phyloP scores from a whole-genome alignment of 2,888 invertebrate genomes.

The Tetropium fuscum region DNA sequence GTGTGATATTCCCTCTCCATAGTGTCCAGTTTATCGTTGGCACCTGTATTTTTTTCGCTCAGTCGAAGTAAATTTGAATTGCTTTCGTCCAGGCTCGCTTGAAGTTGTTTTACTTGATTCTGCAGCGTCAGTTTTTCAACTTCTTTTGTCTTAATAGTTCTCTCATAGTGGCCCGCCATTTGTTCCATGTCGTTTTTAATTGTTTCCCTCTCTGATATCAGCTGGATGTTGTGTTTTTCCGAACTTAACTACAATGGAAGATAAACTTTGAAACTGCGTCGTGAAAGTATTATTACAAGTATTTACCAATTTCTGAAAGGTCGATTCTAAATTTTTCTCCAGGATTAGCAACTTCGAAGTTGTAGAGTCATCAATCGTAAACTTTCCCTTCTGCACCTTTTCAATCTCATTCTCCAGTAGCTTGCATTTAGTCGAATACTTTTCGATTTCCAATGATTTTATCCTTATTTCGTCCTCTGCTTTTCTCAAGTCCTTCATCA shows the following conservation, averaged over 20 bases:
- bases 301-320: slow-evolving; percentile 72
- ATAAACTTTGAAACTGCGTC: background rate
- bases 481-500: slow-evolving; percentile 70
- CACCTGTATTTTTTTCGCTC: slow-evolving; percentile 48
- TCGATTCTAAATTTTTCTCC: slow-evolving; percentile 70
- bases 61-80: slow-evolving; percentile 56
- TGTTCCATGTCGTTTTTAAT: slow-evolving; percentile 71
- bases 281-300: background rate
- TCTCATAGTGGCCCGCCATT: slow-evolving; percentile 68
- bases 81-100: slow-evolving; percentile 61
- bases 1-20: slow-evolving; percentile 53
- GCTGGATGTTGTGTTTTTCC: slow-evolving; percentile 71
- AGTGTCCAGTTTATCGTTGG: slow-evolving; percentile 54
- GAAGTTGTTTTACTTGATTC: slow-evolving; percentile 62
- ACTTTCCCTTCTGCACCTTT: slow-evolving; percentile 62
- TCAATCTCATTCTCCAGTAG: slow-evolving; percentile 68
- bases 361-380: slow-evolving; percentile 56
- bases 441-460: slow-evolving; percentile 70
- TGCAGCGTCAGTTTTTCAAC: slow-evolving; percentile 69
- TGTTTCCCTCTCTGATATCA: slow-evolving; percentile 71
- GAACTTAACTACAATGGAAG: slow-evolving; percentile 66
- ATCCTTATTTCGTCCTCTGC: slow-evolving; percentile 71
- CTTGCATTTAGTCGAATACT: slow-evolving; percentile 69
- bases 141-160: slow-evolving; percentile 71
- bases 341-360: slow-evolving; percentile 65